Evolutionary conservation across 2,888 invertebrate genomes (phyloP).

Genomic region (Andrena flavipes): DNA sequence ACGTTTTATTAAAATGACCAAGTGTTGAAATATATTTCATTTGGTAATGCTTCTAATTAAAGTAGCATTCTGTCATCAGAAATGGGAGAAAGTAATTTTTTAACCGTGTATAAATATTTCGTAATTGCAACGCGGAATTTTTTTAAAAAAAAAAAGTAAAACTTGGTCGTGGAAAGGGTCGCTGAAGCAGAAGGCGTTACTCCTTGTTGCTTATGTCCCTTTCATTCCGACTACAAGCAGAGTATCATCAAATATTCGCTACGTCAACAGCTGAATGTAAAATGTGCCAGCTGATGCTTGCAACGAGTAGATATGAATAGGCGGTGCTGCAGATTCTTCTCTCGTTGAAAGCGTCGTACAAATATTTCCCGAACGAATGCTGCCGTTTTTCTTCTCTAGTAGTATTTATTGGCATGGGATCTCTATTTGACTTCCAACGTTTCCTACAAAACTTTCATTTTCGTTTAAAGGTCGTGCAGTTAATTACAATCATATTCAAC

Average conservation of each 20-base stretch:
- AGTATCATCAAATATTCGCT: constrained; percentile 55
- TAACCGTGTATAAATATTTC: neutral
- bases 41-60: neutral
- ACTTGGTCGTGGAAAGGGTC: constrained; percentile 8
- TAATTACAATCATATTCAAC: neutral
- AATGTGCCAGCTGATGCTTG: constrained; percentile 45
- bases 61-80: neutral
- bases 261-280: constrained; percentile 46
- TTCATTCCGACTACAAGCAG: constrained; percentile 30
- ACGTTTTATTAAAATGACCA: neutral
- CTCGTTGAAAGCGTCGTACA: neutral
- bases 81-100: neutral
- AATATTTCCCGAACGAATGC: constrained; percentile 32
- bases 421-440: neutral
- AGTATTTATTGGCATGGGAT: constrained; percentile 2
- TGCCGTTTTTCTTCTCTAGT: neutral
- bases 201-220: constrained; percentile 26
- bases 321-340: constrained; percentile 23
- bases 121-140: neutral
- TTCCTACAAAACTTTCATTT: neutral
- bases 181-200: constrained; percentile 6
- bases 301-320: constrained; percentile 21
- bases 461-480: neutral
- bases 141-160: neutral
- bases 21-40: neutral